These are phyloP conservation scores for Hirtodrosophila trivittata DNA, from an alignment of 2,888 invertebrate genomes.

Conservation along the genomic window DNA sequence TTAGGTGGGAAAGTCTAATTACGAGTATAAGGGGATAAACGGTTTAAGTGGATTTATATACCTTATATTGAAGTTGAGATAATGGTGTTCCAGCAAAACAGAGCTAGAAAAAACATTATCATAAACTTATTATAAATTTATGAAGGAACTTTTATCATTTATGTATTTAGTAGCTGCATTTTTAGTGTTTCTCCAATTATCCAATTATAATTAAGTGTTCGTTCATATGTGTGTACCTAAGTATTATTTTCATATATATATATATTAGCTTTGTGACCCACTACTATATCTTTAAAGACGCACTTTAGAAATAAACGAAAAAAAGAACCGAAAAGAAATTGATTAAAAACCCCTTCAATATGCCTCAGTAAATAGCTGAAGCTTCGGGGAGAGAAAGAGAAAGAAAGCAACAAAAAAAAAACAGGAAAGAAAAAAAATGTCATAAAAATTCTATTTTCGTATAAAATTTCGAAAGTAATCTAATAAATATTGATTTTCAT, in stretches of 20 bases:
- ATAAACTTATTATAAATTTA: slow-evolving; percentile 14
- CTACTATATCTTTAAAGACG: too few relatives aligned
- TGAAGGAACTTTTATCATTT: background rate
- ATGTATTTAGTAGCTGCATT: background rate
- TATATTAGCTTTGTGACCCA: too few relatives aligned
- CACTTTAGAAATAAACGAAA: too few relatives aligned
- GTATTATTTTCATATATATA: too few relatives aligned
- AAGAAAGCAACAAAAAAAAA: slow-evolving; percentile 19
- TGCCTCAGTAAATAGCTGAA: too few relatives aligned
- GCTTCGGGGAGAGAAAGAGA: slow-evolving; percentile 16
- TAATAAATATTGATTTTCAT: slow-evolving; percentile 83
- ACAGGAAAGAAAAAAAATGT: slow-evolving; percentile 45
- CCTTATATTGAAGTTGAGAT: slow-evolving; percentile 15
- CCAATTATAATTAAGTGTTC: background rate
- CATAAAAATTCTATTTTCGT: slow-evolving; percentile 76
- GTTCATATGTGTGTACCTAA: background rate
- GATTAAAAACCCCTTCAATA: slow-evolving; percentile 46
- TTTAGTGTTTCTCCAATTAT: too few relatives aligned
- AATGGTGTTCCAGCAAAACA: slow-evolving; percentile 5
- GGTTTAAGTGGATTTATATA: slow-evolving; percentile 25
- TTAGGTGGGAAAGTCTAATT: too few relatives aligned
- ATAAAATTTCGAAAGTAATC: slow-evolving; percentile 81
- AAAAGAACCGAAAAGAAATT: too few relatives aligned
- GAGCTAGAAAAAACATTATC: background rate
- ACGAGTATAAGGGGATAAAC: too few relatives aligned